Percentiles rank a stretch among this genome's conserved stretches.
phyloP scores from a whole-genome alignment of 2,888 invertebrate species.

The Cabera pusaria region DNA sequence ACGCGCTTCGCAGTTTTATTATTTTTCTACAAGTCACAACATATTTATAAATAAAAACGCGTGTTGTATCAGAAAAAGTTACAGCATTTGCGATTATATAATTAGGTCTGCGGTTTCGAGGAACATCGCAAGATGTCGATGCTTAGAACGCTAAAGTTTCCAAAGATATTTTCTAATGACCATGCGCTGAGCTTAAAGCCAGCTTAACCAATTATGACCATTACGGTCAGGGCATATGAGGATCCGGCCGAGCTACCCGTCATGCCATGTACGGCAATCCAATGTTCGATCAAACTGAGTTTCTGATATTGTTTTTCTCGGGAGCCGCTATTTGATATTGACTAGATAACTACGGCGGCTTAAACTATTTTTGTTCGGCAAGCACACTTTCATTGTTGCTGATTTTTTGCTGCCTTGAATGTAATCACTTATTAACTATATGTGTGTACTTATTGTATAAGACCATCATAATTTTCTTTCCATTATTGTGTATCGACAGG shows the following conservation, averaged over 20 bases:
- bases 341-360: conserved; percentile 34
- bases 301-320: conserved; percentile 65
- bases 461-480: too few relatives aligned
- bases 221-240: conserved; percentile 65
- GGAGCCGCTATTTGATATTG: conserved; percentile 57
- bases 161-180: conserved; percentile 61
- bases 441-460: too few relatives aligned
- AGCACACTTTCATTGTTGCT: too few relatives aligned
- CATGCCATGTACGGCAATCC: conserved; percentile 74
- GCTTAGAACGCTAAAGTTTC: conserved; percentile 19
- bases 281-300: conserved; percentile 61
- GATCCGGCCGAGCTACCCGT: conserved; percentile 53
- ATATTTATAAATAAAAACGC: conserved; percentile 35
- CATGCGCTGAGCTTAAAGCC: conserved; percentile 58
- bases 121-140: conserved; percentile 17
- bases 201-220: conserved; percentile 73
- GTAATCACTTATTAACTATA: too few relatives aligned
- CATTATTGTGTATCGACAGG: too few relatives aligned
- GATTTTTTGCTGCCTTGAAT: too few relatives aligned
- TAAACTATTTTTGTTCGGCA: conserved; percentile 13
- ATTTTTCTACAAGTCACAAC: conserved; percentile 44
- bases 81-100: conserved; percentile 34
- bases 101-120: conserved; percentile 33
- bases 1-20: conserved; percentile 42
- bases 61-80: conserved; percentile 25